Evolutionary conservation across 2,888 invertebrate species (phyloP).

Genomic region (Latrodectus elegans): DNA sequence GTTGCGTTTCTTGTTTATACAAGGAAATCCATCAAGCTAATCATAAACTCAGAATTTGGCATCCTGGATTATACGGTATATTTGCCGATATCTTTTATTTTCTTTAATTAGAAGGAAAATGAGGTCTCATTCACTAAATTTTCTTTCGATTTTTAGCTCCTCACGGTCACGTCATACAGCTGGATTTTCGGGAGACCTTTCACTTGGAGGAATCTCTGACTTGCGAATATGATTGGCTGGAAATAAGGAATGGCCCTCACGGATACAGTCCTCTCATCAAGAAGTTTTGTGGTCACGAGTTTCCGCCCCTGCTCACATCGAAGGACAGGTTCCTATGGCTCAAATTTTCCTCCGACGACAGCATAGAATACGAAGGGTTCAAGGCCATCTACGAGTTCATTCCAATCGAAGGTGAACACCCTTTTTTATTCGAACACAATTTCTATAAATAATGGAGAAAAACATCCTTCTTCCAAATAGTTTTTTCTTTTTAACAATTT

Average conservation of each 20-base stretch:
- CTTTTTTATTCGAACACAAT: background rate
- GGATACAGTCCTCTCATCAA: constrained; percentile 83
- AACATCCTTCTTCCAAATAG: no score
- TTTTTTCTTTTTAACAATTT: no score
- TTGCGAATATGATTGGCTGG: constrained; percentile 87
- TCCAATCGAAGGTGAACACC: constrained; percentile 78
- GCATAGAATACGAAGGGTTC: constrained; percentile 86
- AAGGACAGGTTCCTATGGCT: constrained; percentile 85
- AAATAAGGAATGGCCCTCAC: constrained; percentile 87
- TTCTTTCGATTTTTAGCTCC: constrained; percentile 74
- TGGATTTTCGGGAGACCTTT: constrained; percentile 88
- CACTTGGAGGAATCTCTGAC: constrained; percentile 81
- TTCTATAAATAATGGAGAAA: background rate
- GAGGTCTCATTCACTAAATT: background rate
- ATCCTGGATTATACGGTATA: no score
- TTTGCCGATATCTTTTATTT: no score
- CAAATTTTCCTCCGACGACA: constrained; percentile 86
- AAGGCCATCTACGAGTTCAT: constrained; percentile 84
- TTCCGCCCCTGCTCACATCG: constrained; percentile 84
- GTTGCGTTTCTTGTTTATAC: no score
- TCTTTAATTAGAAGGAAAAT: no score
- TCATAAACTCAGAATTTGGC: no score
- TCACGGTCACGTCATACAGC: constrained; percentile 78
- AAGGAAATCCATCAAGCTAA: no score
- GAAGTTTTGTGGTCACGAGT: constrained; percentile 83